Evolutionary conservation across 2,888 invertebrate species (phyloP), one percentile per base, ranked within the genome.

Genomic region (Hemithea aestivaria): DNA sequence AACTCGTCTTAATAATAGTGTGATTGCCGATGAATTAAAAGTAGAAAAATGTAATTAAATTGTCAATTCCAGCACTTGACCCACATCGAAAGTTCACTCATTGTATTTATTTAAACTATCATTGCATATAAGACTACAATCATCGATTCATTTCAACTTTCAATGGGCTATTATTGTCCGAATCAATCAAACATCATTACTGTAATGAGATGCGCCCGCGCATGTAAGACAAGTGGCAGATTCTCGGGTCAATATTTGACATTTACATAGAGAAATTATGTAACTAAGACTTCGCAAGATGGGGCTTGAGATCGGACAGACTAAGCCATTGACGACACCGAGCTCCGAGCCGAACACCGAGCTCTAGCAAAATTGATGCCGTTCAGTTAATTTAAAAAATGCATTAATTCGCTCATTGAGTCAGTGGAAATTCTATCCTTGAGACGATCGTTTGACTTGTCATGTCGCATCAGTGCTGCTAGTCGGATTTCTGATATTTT

Each of bases 221-320:
- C 26, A 12, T 33, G 27, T 34, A 11, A 73, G 56, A 74, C 72
- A 64, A 69, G 78, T 78, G 67, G 73, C 68, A 51, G 53, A 55
- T 62, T 72, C 77, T 72, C 65, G 66, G 83, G 84, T 85, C 81
- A 84, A 70, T 71, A 73, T 82, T 77, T 83, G 82, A 73, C 83
- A 84, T 85, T 87, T 82, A 62, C 66, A 62, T 59, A 66, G 63
- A 66, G 44, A 56, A 62, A 67, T 81, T 73, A 76, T 56, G 69
- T 74, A 77, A 79, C 53, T n/a, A 21, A 45, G 54, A 51, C 56
- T 52, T 44, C 44, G 57, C 56, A 47, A 59, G 46, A 16, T n/a
- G n/a, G n/a, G n/a, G n/a, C n/a, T n/a, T n/a, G n/a, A n/a, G n/a
- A n/a, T n/a, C n/a, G n/a, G n/a, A n/a, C n/a, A n/a, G n/a, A n/a